A percentile compares a stretch with the other conserved stretches of the same genome.
phyloP scores from a whole-genome alignment of 2,113 vertebrate genomes.

The Dipodomys spectabilis region DNA sequence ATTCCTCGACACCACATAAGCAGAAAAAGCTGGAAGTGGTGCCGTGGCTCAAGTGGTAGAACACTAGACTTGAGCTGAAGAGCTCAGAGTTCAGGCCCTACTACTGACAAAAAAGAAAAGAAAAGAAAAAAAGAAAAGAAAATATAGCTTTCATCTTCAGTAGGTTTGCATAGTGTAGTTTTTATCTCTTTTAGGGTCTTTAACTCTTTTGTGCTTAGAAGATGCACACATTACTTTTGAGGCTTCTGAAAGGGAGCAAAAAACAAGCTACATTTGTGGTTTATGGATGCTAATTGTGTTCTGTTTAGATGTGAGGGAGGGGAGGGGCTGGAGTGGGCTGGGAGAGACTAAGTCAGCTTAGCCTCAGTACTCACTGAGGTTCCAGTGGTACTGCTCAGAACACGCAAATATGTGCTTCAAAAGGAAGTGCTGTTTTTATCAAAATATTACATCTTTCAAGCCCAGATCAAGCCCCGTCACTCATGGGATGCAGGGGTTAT shows the following conservation, averaged over 20 bases:
- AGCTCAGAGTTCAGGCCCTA: too few relatives aligned
- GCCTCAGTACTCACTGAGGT: conserved; percentile 80
- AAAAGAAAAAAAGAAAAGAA: not conserved
- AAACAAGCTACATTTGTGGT: conserved; percentile 87
- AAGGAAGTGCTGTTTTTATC: conserved; percentile 93
- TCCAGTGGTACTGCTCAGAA: conserved; percentile 80
- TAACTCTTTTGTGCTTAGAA: conserved; percentile 65
- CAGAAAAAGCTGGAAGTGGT: too few relatives aligned
- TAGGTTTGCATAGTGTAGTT: conserved; percentile 59
- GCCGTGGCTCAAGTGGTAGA: too few relatives aligned
- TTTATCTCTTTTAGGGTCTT: conserved; percentile 72
- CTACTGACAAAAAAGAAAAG: too few relatives aligned
- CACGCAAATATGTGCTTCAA: conserved; percentile 84
- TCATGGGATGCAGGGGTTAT: conserved; percentile 87
- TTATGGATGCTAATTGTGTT: conserved; percentile 89
- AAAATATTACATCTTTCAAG: conserved; percentile 89
- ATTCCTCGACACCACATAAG: too few relatives aligned
- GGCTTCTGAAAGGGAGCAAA: conserved; percentile 72
- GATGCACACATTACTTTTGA: conserved; percentile 75
- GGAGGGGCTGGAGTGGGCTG: conserved; percentile 81
- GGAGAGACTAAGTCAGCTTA: conserved; percentile 80
- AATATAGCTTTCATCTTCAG: not conserved
- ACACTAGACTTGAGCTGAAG: too few relatives aligned
- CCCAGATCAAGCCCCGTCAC: conserved; percentile 84
- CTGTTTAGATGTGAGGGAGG: conserved; percentile 67